Evolutionary conservation across 1,140 invertebrate species (phyloP).

Genomic region (Drosophila ananassae): DNA sequence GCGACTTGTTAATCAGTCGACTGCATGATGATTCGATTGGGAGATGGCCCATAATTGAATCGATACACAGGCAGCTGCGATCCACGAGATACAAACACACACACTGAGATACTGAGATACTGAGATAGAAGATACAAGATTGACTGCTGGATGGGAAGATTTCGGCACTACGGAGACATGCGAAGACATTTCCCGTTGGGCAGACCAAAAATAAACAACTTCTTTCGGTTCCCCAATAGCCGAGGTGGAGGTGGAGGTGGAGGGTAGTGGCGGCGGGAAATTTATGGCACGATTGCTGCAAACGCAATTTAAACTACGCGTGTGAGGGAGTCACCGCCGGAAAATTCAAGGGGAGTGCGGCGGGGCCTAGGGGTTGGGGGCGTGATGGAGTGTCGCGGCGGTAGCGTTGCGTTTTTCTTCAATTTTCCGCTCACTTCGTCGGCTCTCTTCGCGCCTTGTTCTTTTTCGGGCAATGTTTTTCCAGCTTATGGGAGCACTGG

Average conservation of each 20-base stretch:
- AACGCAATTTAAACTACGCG: constrained; percentile 79
- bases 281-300: constrained; percentile 68
- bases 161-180: constrained; percentile 22
- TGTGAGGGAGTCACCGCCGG: constrained; percentile 51
- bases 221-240: background rate
- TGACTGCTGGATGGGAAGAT: constrained; percentile 16
- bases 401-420: constrained; percentile 42
- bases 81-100: constrained; percentile 2
- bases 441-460: constrained; percentile 29
- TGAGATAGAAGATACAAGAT: constrained; percentile 5
- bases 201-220: constrained; percentile 49
- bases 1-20: constrained; percentile 67
- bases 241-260: no score
- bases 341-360: constrained; percentile 3
- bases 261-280: constrained; percentile 34
- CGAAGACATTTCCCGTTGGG: constrained; percentile 48
- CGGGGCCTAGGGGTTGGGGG: background rate
- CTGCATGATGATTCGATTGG: constrained; percentile 65
- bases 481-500: background rate
- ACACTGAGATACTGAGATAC: background rate
- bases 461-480: background rate
- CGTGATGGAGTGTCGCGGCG: constrained; percentile 62
- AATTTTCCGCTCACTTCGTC: constrained; percentile 56
- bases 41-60: constrained; percentile 60
- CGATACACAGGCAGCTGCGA: constrained; percentile 54